These are phyloP conservation scores for Vespertilio murinus DNA, from an alignment of 2,797 vertebrate species.

Conservation along the genomic window DNA sequence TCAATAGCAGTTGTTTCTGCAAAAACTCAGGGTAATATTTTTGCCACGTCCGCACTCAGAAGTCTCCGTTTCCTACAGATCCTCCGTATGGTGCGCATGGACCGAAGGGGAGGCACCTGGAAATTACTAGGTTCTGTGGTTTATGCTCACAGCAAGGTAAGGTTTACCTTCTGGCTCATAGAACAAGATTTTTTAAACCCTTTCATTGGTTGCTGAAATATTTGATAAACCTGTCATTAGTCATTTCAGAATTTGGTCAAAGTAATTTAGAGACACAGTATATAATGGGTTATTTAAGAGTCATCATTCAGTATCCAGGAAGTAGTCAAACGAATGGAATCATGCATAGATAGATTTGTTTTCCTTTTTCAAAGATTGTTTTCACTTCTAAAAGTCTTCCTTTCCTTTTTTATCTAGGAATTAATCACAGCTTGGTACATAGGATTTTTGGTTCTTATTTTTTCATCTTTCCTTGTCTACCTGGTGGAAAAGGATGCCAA, in stretches of 20 bases:
- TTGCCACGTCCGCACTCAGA: constrained; percentile 96
- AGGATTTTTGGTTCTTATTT: constrained; percentile 98
- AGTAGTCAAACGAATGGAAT: background rate
- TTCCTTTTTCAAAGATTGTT: constrained; percentile 44
- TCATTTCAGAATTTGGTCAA: background rate
- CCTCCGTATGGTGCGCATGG: constrained; percentile 98
- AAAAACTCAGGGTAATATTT: constrained; percentile 98
- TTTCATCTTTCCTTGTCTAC: constrained; percentile 99
- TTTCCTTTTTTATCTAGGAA: constrained; percentile 88
- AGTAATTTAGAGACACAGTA: background rate
- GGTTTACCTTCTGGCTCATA: background rate
- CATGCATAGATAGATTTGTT: background rate
- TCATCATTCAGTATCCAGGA: background rate
- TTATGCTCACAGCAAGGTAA: constrained; percentile 98
- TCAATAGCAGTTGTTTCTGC: constrained; percentile 98
- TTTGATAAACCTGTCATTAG: background rate
- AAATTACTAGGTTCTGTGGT: constrained; percentile 98
- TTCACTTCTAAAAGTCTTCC: constrained; percentile 56
- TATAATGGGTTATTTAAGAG: background rate
- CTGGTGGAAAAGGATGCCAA: constrained; percentile 98
- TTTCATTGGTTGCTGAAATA: background rate
- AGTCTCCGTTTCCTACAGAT: constrained; percentile 99
- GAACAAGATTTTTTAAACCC: background rate
- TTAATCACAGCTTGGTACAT: constrained; percentile 99
- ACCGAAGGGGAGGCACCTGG: constrained; percentile 97